A percentile compares a stretch with the other conserved stretches of the same genome.
phyloP scores from a whole-genome alignment of 2,797 vertebrate species.

The Myotis myotis region DNA sequence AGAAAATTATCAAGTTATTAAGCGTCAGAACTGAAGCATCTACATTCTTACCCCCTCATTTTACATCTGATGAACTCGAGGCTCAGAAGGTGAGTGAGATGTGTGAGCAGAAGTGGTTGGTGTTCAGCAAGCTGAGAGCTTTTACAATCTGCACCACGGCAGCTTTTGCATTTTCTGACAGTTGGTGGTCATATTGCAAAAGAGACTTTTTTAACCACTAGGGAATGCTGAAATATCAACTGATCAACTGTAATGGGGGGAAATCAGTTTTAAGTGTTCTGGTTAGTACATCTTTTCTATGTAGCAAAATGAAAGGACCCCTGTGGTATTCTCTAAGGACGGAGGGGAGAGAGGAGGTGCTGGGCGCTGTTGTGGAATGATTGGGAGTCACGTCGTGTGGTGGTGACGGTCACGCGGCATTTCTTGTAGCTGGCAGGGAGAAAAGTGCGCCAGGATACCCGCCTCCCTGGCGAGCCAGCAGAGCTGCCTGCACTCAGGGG shows the following conservation, averaged over 20 bases:
- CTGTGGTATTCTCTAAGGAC: background rate
- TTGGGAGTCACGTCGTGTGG: background rate
- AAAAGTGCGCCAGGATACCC: background rate
- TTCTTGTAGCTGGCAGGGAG: background rate
- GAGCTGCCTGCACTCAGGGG: background rate
- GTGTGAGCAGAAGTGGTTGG: background rate
- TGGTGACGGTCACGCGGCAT: background rate
- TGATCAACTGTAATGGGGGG: background rate
- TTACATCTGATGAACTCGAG: background rate
- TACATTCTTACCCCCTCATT: background rate
- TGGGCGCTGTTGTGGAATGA: background rate
- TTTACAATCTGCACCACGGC: background rate
- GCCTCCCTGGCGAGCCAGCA: background rate
- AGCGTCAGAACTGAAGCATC: background rate
- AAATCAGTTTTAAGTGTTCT: background rate
- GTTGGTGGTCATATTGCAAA: slow-evolving; percentile 4
- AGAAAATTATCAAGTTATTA: background rate
- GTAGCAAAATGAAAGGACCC: slow-evolving; percentile 2
- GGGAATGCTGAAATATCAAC: slow-evolving; percentile 43
- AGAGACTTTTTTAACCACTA: background rate
- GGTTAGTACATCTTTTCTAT: background rate
- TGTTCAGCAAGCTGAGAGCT: background rate
- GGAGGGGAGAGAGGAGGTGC: background rate
- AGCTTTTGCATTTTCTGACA: background rate
- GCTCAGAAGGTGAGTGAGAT: background rate